These are phyloP conservation scores for Lasioglossum villosulum DNA, from an alignment of 2,888 invertebrate species.

Conservation along the genomic window DNA sequence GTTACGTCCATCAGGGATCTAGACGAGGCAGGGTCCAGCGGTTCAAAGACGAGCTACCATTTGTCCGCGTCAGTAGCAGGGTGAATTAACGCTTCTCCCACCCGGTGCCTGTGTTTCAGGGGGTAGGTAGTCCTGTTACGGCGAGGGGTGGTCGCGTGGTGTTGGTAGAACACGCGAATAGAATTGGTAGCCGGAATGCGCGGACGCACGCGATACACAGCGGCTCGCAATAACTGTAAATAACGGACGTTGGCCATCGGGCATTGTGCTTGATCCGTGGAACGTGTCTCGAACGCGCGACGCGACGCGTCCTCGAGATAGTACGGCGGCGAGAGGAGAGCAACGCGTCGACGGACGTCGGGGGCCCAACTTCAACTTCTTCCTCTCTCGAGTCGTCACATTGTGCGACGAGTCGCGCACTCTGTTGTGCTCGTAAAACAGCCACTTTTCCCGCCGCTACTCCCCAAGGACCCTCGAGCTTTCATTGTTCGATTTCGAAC, in stretches of 20 bases:
- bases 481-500: slow-evolving; percentile 76
- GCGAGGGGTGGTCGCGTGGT: neutral
- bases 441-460: slow-evolving; percentile 74
- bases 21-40: slow-evolving; percentile 5
- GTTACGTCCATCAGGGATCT: slow-evolving; percentile 6
- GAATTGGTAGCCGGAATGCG: slow-evolving; percentile 15
- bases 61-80: slow-evolving; percentile 19
- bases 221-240: slow-evolving; percentile 67
- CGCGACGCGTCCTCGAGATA: slow-evolving; percentile 38
- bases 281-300: slow-evolving; percentile 68
- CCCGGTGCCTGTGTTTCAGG: neutral
- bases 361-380: slow-evolving; percentile 51
- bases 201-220: slow-evolving; percentile 11
- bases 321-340: slow-evolving; percentile 9
- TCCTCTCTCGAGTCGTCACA: slow-evolving; percentile 67
- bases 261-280: slow-evolving; percentile 69
- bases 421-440: slow-evolving; percentile 76
- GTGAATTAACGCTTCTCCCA: slow-evolving; percentile 16
- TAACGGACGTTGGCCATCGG: slow-evolving; percentile 61
- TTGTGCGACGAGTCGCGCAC: slow-evolving; percentile 70
- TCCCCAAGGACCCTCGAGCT: slow-evolving; percentile 73
- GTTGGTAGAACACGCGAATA: neutral
- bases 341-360: slow-evolving; percentile 9
- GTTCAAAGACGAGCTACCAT: slow-evolving; percentile 6
- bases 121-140: neutral